Evolutionary conservation across 92 coral and sea anemone species (phyloP).

Genomic region (Anthopleura xanthogrammica): DNA sequence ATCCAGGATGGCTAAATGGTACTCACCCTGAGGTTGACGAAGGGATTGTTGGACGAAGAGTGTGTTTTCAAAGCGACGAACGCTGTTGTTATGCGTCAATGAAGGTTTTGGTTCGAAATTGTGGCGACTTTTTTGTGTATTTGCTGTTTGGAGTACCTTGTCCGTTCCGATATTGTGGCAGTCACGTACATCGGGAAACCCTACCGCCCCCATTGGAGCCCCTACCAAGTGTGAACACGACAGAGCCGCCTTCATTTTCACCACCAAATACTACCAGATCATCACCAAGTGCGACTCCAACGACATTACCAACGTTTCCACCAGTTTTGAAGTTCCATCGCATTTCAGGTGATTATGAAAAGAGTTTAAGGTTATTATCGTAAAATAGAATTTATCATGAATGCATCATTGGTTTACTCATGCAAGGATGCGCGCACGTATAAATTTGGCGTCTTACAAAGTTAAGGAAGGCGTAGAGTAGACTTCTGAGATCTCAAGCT

Average conservation of each 20-base stretch:
- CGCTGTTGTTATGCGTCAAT: slow-evolving; percentile 38
- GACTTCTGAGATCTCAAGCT: too few relatives aligned
- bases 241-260: not conserved
- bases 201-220: not conserved
- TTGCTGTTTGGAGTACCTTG: slow-evolving; percentile 40
- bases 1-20: slow-evolving; percentile 55
- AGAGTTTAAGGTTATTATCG: not conserved
- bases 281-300: not conserved
- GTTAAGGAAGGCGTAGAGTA: too few relatives aligned
- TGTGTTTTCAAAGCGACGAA: slow-evolving; percentile 46
- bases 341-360: not conserved
- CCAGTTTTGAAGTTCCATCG: not conserved
- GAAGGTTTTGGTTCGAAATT: slow-evolving; percentile 40
- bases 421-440: not conserved
- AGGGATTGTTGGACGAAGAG: slow-evolving; percentile 31
- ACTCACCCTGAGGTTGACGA: slow-evolving; percentile 43
- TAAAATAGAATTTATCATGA: too few relatives aligned
- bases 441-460: not conserved
- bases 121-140: slow-evolving; percentile 46
- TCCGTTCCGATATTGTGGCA: slow-evolving; percentile 46
- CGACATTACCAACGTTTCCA: not conserved
- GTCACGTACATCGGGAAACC: slow-evolving; percentile 1
- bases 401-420: too few relatives aligned
- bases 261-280: not conserved
- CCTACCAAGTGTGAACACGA: not conserved